Evolutionary conservation across 2,113 vertebrate species (phyloP).

Genomic region (Sylvia atricapilla): DNA sequence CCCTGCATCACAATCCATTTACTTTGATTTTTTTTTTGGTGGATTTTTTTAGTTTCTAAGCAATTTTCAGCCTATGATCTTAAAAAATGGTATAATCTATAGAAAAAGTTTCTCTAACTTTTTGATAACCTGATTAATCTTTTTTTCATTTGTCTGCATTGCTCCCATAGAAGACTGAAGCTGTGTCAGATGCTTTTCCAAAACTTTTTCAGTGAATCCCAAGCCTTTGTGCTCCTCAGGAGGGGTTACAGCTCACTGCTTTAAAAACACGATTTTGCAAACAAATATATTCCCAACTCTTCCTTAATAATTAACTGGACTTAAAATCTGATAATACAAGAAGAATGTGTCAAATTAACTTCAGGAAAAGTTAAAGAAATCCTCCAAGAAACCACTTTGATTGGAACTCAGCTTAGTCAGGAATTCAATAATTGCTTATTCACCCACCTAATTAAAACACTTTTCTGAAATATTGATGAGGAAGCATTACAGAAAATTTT

Average conservation of each 20-base stretch:
- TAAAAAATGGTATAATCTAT: background rate
- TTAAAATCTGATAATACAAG: background rate
- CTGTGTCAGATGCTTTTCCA: background rate
- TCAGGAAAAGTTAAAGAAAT: background rate
- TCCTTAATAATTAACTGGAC: background rate
- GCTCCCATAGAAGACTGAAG: background rate
- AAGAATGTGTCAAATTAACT: background rate
- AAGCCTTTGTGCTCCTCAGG: background rate
- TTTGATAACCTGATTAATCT: background rate
- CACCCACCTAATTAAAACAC: background rate
- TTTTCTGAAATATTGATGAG: background rate
- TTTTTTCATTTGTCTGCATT: background rate
- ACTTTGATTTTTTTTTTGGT: background rate
- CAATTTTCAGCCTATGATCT: background rate
- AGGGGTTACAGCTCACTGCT: background rate
- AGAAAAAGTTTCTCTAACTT: background rate
- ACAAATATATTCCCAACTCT: background rate
- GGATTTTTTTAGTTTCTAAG: background rate
- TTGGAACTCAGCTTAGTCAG: background rate
- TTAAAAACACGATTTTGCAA: background rate
- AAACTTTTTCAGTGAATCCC: background rate
- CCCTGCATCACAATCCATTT: background rate
- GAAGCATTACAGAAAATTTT: background rate
- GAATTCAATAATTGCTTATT: background rate
- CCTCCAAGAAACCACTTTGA: background rate